phyloP scores from a whole-genome alignment of 1,140 invertebrate species.

The Cardiocondyla obscurior region DNA sequence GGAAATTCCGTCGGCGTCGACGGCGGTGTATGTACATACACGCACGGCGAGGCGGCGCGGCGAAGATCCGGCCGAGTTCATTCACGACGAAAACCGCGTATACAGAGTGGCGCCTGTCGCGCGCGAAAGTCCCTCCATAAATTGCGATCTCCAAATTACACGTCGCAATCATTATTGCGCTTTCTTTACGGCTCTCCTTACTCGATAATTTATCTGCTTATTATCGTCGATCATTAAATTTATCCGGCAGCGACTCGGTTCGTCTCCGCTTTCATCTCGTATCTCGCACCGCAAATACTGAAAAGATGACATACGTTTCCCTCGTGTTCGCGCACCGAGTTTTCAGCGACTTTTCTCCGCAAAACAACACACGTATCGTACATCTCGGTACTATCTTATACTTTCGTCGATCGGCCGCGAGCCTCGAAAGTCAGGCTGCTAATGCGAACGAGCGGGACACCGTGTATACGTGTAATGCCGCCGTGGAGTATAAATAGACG shows the following conservation, averaged over 20 bases:
- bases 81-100: conserved; percentile 21
- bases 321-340: not conserved
- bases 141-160: not conserved
- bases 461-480: conserved; percentile 34
- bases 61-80: conserved; percentile 28
- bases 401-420: not conserved
- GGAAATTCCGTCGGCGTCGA: conserved; percentile 19
- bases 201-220: not conserved
- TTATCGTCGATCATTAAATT: conserved; percentile 2
- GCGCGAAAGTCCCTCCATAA: not conserved
- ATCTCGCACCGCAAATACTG: not conserved
- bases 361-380: not conserved
- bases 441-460: conserved; percentile 13
- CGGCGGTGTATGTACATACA: not conserved
- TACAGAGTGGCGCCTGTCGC: not conserved
- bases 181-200: not conserved
- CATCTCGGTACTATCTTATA: not conserved
- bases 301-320: not conserved
- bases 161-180: not conserved
- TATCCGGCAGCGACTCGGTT: not conserved
- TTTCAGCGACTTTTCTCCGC: not conserved
- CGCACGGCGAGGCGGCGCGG: not conserved
- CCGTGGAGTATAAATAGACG: conserved; percentile 56
- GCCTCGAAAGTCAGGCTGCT: not conserved
- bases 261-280: too few species aligned